Percentiles rank a stretch among this genome's conserved stretches.
Evolutionary conservation across 2,113 vertebrate genomes (phyloP).

Genomic region (Prochilodus magdalenae): DNA sequence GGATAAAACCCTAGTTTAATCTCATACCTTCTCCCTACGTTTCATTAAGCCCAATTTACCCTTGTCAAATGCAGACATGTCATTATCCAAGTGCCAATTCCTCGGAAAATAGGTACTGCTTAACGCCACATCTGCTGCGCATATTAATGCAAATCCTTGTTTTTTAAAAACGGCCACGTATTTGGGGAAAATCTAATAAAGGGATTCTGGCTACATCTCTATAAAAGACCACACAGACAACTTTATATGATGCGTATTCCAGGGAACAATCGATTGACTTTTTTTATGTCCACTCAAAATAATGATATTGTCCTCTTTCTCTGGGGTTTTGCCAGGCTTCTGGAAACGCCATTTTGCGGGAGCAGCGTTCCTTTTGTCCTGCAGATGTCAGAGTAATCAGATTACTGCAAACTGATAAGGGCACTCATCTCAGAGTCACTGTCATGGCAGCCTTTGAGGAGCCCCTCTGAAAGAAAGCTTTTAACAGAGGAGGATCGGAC

Average conservation of each 20-base stretch:
- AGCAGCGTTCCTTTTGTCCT: slow-evolving; percentile 62
- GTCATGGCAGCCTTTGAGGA: slow-evolving; percentile 56
- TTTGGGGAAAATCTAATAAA: background rate
- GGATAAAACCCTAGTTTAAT: slow-evolving; percentile 32
- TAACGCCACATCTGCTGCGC: slow-evolving; percentile 42
- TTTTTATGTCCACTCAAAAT: slow-evolving; percentile 56
- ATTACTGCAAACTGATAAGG: slow-evolving; percentile 72
- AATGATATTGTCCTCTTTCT: slow-evolving; percentile 46
- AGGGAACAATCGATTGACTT: slow-evolving; percentile 60
- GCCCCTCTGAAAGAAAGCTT: slow-evolving; percentile 33
- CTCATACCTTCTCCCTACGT: slow-evolving; percentile 26
- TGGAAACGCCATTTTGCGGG: slow-evolving; percentile 54
- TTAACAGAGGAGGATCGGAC: slow-evolving; percentile 36
- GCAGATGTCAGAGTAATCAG: slow-evolving; percentile 70
- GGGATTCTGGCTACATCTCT: background rate
- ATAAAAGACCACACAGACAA: background rate
- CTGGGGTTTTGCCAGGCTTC: slow-evolving; percentile 64
- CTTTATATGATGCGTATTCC: background rate
- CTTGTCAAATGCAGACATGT: slow-evolving; percentile 68
- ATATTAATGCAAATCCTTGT: slow-evolving; percentile 56
- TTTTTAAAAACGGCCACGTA: background rate
- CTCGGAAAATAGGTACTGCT: slow-evolving; percentile 71
- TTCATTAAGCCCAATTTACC: slow-evolving; percentile 47
- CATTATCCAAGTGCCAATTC: slow-evolving; percentile 73
- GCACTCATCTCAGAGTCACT: slow-evolving; percentile 52